phyloP scores from a whole-genome alignment of 2,888 invertebrate species.

The Mamestra brassicae region DNA sequence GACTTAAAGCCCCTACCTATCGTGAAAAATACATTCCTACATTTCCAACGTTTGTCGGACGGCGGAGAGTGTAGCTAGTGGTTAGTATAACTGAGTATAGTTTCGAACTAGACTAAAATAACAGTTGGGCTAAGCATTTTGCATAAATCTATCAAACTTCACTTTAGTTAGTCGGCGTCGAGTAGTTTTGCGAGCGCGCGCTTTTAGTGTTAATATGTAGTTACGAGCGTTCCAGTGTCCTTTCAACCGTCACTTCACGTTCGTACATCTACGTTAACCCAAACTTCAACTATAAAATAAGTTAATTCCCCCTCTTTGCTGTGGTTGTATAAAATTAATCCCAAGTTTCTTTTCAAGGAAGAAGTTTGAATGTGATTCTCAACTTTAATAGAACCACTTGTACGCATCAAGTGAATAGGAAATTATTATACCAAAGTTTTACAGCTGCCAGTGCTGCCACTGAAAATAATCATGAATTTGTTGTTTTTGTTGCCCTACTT shows the following conservation, averaged over 20 bases:
- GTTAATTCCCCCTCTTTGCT: conserved; percentile 17
- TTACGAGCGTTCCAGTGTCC: conserved; percentile 60
- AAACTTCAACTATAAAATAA: conserved; percentile 36
- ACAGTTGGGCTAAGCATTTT: conserved; percentile 61
- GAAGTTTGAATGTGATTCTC: conserved; percentile 39
- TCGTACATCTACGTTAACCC: conserved; percentile 15
- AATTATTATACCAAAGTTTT: conserved; percentile 36
- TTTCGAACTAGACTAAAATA: conserved; percentile 63
- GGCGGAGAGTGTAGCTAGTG: conserved; percentile 17
- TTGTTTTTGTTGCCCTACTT: conserved; percentile 9
- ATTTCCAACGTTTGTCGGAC: background rate
- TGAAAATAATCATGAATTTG: conserved; percentile 32
- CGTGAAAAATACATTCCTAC: conserved; percentile 31
- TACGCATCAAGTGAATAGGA: conserved; percentile 19
- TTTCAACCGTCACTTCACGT: conserved; percentile 29
- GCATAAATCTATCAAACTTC: conserved; percentile 65
- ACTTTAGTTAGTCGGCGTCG: conserved; percentile 55
- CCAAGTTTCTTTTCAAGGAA: conserved; percentile 24
- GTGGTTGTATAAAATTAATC: conserved; percentile 33
- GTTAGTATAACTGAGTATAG: conserved; percentile 41
- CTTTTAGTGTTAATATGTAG: conserved; percentile 56
- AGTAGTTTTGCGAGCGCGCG: conserved; percentile 50
- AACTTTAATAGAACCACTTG: conserved; percentile 33
- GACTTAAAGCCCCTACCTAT: conserved; percentile 13
- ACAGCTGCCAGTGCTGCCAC: conserved; percentile 16